These are phyloP conservation scores for Pogonomyrmex californicus DNA, from an alignment of 1,140 invertebrate species.

Conservation along the genomic window DNA sequence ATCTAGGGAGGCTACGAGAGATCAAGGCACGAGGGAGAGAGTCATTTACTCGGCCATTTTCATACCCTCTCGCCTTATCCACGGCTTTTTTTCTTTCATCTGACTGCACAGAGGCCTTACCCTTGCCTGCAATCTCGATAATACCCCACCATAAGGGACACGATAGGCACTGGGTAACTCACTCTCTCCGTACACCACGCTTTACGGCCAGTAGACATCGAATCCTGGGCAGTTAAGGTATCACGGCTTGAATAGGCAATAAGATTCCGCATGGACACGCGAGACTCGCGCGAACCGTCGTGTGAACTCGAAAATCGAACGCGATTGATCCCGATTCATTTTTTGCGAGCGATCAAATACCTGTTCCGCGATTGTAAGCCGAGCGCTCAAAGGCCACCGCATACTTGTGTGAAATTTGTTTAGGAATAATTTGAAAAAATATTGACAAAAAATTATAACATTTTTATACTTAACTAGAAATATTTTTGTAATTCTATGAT, in stretches of 20 bases:
- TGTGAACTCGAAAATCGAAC: conserved; percentile 75
- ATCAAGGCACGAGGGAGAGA: conserved; percentile 35
- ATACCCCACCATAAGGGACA: conserved; percentile 75
- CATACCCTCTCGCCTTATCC: conserved; percentile 63
- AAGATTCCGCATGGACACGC: conserved; percentile 78
- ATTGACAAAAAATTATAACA: background rate
- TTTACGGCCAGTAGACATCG: conserved; percentile 80
- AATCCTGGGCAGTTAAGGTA: conserved; percentile 78
- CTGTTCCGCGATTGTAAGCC: background rate
- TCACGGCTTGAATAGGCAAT: conserved; percentile 78
- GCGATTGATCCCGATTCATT: conserved; percentile 14
- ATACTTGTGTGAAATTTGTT: background rate
- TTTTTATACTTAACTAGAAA: background rate
- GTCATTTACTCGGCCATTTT: conserved; percentile 62
- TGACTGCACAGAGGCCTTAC: conserved; percentile 55
- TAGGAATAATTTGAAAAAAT: background rate
- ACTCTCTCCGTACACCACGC: conserved; percentile 68
- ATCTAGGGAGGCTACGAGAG: background rate
- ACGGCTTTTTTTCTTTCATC: conserved; percentile 26
- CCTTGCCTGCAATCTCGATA: conserved; percentile 80
- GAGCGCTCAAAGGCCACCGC: background rate
- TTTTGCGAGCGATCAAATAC: background rate
- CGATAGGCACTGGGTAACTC: conserved; percentile 64
- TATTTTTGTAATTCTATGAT: background rate
- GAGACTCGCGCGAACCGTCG: conserved; percentile 70